Evolutionary conservation across 1,140 invertebrate genomes (phyloP).

Genomic region (Spodoptera frugiperda): DNA sequence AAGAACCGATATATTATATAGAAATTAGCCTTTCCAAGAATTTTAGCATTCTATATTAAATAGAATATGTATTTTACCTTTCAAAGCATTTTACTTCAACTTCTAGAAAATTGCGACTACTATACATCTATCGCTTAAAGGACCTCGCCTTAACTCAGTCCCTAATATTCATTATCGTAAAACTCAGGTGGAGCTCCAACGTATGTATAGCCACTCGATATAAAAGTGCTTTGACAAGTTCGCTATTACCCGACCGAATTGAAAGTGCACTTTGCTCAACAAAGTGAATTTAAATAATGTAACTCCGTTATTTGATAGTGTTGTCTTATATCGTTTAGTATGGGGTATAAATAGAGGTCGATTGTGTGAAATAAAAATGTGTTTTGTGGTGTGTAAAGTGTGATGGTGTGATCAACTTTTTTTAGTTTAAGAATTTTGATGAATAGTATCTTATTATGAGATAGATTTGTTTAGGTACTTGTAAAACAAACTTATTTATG

Average conservation of each 20-base stretch:
- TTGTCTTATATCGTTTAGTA: conserved; percentile 24
- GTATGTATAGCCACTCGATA: conserved; percentile 46
- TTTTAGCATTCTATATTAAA: too few relatives aligned
- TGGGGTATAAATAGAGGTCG: neutral
- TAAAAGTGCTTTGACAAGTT: conserved; percentile 44
- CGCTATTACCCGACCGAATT: conserved; percentile 14
- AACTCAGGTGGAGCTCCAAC: conserved; percentile 46
- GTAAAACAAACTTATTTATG: too few relatives aligned
- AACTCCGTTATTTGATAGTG: conserved; percentile 18
- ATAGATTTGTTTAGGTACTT: neutral
- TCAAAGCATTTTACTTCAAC: too few relatives aligned
- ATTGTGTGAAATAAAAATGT: neutral
- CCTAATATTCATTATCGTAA: conserved; percentile 55
- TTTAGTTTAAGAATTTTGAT: neutral
- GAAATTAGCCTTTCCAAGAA: too few relatives aligned
- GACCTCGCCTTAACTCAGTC: neutral
- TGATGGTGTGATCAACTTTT: neutral
- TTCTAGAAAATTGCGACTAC: too few relatives aligned
- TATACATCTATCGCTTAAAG: too few relatives aligned
- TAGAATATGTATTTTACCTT: too few relatives aligned
- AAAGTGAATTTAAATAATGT: conserved; percentile 32
- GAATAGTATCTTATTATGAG: neutral
- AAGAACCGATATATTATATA: too few relatives aligned
- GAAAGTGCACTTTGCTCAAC: conserved; percentile 18
- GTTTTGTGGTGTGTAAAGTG: neutral